Conservation (phyloP, 2,113 vertebrate species). For the Lagopus leucura region DNA sequence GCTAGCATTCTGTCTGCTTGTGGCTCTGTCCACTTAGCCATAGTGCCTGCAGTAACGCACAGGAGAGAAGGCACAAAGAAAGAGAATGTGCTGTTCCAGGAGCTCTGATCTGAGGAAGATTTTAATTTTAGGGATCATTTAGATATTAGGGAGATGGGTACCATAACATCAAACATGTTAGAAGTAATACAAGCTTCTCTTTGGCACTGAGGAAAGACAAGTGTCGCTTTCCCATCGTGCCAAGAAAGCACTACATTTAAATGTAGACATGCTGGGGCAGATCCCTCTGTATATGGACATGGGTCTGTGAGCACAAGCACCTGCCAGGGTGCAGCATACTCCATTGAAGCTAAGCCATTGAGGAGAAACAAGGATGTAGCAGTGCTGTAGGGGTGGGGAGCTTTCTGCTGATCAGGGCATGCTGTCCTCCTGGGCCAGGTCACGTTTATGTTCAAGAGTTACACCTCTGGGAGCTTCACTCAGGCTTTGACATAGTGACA, state of each 20-base stretch:
- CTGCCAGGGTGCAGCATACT: accelerated
- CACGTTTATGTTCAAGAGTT: accelerated
- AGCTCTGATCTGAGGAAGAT: not conserved
- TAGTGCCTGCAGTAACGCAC: not conserved
- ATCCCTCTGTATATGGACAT: not conserved
- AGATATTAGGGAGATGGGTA: not conserved
- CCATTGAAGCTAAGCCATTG: not conserved
- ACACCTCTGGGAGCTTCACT: not conserved
- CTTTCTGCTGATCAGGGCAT: not conserved
- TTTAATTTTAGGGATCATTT: slow-evolving; percentile 30
- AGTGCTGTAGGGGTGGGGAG: not conserved
- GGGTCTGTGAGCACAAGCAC: not conserved
- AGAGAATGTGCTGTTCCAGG: not conserved
- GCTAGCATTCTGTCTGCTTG: not conserved
- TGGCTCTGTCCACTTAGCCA: not conserved
- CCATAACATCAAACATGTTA: not conserved
- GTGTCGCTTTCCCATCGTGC: accelerated
- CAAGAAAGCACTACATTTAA: not conserved
- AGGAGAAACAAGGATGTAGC: accelerated
- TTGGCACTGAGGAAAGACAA: not conserved
- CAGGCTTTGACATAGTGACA: not conserved
- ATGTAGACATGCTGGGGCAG: not conserved
- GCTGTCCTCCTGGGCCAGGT: not conserved
- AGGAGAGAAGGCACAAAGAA: not conserved
- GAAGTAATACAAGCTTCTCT: not conserved